Percentiles rank a stretch among this genome's conserved stretches.
Evolutionary conservation across 2,113 vertebrate species (phyloP).

Genomic region (Xyrauchen texanus): DNA sequence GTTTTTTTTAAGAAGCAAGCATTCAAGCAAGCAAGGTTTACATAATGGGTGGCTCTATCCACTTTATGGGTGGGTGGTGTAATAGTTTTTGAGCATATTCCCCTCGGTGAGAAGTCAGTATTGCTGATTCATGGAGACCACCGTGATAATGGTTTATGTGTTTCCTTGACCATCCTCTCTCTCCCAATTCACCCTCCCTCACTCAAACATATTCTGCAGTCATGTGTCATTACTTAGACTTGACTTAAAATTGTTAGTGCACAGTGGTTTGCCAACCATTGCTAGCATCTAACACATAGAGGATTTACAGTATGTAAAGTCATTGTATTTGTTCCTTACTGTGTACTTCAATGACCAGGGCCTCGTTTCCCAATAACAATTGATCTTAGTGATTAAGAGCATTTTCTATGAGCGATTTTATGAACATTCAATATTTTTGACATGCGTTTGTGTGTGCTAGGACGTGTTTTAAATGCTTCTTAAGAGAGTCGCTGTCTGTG

Average conservation of each 20-base stretch:
- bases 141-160: too few species aligned
- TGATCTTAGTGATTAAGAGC: too few species aligned
- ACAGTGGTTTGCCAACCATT: background rate
- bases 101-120: background rate
- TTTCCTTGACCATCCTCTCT: too few species aligned
- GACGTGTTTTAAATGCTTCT: too few species aligned
- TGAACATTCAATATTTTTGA: background rate
- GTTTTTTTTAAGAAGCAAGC: background rate
- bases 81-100: background rate
- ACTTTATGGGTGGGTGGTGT: background rate
- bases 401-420: too few species aligned
- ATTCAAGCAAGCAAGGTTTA: background rate
- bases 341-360: too few species aligned
- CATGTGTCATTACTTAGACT: background rate
- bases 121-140: slow-evolving; percentile 22
- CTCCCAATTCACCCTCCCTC: too few species aligned
- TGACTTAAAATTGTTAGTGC: background rate
- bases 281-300: too few species aligned
- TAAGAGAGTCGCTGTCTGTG: too few species aligned
- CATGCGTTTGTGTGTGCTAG: too few species aligned
- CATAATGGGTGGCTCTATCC: background rate
- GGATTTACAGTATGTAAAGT: background rate
- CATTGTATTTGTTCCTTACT: background rate
- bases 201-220: background rate
- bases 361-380: too few species aligned